These are phyloP conservation scores for Oryzias curvinotus DNA, from an alignment of 2,113 vertebrate species.

Conservation along the genomic window DNA sequence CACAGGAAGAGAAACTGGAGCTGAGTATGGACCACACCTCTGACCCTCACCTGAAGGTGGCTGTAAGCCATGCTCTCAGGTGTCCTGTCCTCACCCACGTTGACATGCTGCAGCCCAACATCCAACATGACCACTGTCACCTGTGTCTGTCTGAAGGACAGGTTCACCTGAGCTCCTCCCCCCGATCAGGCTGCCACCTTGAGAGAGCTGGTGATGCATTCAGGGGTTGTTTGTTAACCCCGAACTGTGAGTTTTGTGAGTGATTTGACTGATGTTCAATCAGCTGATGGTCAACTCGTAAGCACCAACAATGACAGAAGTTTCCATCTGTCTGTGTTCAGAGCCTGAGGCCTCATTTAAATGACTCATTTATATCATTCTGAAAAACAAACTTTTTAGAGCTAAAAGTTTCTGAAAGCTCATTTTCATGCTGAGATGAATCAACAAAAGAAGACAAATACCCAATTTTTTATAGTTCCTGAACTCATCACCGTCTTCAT, in stretches of 20 bases:
- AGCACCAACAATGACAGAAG: too few species aligned
- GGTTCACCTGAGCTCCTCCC: constrained; percentile 9
- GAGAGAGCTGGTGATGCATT: constrained; percentile 16
- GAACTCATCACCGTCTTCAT: too few species aligned
- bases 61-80: not conserved
- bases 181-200: constrained; percentile 21
- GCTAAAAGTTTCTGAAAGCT: too few species aligned
- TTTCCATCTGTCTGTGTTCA: too few species aligned
- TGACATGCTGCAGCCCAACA: constrained; percentile 43
- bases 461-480: too few species aligned
- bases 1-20: too few species aligned
- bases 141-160: constrained; percentile 2
- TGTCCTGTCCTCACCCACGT: constrained; percentile 46
- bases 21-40: too few species aligned
- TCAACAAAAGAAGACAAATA: too few species aligned
- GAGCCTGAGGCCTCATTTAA: too few species aligned
- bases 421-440: too few species aligned
- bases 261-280: not conserved
- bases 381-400: too few species aligned
- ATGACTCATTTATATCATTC: too few species aligned
- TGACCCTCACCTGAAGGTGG: not conserved
- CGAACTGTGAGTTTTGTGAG: not conserved
- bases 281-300: not conserved
- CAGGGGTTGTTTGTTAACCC: constrained; percentile 11
- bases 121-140: constrained; percentile 2